Conservation (phyloP, 1,140 invertebrate genomes). For the Pseudomyrmex concolor region DNA sequence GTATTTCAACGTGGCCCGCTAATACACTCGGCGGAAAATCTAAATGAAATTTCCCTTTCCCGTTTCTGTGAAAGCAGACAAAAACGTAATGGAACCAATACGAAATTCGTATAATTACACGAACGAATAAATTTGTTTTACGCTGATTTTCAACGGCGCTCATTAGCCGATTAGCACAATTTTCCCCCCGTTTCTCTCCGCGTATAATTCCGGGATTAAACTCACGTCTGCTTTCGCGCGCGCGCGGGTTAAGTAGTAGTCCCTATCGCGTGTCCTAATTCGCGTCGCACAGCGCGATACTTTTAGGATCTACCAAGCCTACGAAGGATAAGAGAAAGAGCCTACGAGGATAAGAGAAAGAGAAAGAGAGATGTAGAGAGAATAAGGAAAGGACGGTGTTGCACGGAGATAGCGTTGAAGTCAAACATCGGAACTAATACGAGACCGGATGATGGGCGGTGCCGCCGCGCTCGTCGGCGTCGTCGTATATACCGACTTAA, state of each 20-base stretch:
- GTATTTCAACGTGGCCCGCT: no score
- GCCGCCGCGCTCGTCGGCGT: slow-evolving; percentile 15
- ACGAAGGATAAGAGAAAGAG: not conserved
- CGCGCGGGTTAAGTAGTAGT: slow-evolving; percentile 1
- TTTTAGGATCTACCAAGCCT: not conserved
- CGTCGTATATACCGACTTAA: slow-evolving; percentile 39
- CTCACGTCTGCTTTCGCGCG: not conserved
- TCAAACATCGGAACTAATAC: slow-evolving; percentile 56
- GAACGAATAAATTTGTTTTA: not conserved
- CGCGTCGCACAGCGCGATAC: slow-evolving; percentile 12
- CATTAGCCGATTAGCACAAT: not conserved
- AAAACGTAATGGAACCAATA: no score
- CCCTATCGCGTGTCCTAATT: slow-evolving; percentile 3
- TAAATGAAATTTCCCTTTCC: no score
- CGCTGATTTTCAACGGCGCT: not conserved
- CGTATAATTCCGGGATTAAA: slow-evolving; percentile 18
- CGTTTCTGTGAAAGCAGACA: no score
- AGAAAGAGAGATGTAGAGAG: not conserved
- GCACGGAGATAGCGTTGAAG: slow-evolving; percentile 31
- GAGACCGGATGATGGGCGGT: not conserved
- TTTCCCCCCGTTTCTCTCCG: not conserved
- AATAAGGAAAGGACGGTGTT: not conserved
- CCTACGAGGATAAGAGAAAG: not conserved
- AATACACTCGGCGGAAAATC: no score
- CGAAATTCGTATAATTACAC: no score